Base-by-base conservation (phyloP, 1,140 invertebrate genomes). In the Pogonomyrmex barbatus region DNA sequence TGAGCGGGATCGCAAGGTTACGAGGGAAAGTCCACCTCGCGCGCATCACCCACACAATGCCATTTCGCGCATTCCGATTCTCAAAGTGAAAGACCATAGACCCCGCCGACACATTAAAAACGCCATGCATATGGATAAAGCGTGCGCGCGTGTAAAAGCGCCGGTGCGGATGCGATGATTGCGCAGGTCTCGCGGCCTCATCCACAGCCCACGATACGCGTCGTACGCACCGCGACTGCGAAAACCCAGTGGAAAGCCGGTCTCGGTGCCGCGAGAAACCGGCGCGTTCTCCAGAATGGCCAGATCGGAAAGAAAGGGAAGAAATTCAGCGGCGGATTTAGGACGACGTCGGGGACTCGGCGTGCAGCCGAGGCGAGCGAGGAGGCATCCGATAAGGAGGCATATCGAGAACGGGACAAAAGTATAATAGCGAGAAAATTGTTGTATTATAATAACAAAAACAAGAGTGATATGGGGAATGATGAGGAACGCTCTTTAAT, bases 21-120 rank as follows among this genome's bases (percentile, higher is more conserved):
- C 77, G 63, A 89, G 88, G 86, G 90, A 91, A 91, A 91, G 90
- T 91, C 81, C 50, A n/a, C 60, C 47, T 78, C 79, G 78, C 45
- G 24, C n/a, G 63, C 85, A 90, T 91, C 89, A 88, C 78, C 89
- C 87, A 91, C 91, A 91, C 87, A 75, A 68, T 60, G 63, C 67
- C 52, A 65, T 85, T 92, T 92, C 88, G 91, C 90, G 91, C 91
- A 92, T 92, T 92, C 91, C 87, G 79, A 86, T 85, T 89, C 88
- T 90, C 89, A 91, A 92, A 92, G 91, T 92, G 91, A 92, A 91
- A 92, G 91, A 92, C 73, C 63, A 30, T 30, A 60, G 36, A 58
- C 30, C 56, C 45, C n/a, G 56, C 45, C n/a, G 56, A 42, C 85
- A 42, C 85, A 42, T 90, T 88, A 88, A 86, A 85, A 87, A 88